Evolutionary conservation across 2,797 vertebrate species (phyloP).

Genomic region (Sebastes melanostomus): DNA sequence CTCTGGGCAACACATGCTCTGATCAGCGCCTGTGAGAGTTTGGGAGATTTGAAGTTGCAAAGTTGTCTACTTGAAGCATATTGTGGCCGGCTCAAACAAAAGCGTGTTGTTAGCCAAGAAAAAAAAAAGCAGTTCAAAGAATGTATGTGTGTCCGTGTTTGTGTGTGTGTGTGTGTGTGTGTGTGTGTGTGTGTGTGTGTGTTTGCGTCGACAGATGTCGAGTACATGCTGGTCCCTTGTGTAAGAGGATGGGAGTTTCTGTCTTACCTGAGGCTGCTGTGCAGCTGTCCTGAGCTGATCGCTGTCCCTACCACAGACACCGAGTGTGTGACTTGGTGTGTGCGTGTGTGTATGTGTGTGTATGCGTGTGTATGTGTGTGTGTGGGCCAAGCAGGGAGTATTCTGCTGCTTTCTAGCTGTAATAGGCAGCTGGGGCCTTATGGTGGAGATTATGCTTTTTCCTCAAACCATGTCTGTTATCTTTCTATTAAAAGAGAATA

Average conservation of each 20-base stretch:
- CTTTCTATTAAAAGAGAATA: background rate
- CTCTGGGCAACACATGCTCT: slow-evolving; percentile 69
- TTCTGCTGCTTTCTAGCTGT: slow-evolving; percentile 13
- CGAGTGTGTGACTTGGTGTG: background rate
- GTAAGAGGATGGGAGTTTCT: slow-evolving; percentile 69
- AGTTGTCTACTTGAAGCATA: slow-evolving; percentile 64
- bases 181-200: slow-evolving; percentile 8
- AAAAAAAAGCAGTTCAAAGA: slow-evolving; percentile 57
- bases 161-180: slow-evolving; percentile 33
- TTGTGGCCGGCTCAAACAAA: slow-evolving; percentile 64
- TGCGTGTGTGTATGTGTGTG: background rate
- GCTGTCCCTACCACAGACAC: slow-evolving; percentile 65
- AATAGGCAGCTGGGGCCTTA: background rate
- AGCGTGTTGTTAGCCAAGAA: slow-evolving; percentile 68
- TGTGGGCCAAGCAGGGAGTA: background rate
- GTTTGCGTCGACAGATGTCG: slow-evolving; percentile 70
- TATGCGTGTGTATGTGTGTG: background rate
- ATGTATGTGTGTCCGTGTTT: slow-evolving; percentile 5
- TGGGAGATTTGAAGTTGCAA: slow-evolving; percentile 66
- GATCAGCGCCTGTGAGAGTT: slow-evolving; percentile 63
- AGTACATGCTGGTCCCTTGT: slow-evolving; percentile 66
- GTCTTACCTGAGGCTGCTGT: slow-evolving; percentile 83
- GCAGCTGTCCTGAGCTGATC: slow-evolving; percentile 80
- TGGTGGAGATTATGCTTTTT: slow-evolving; percentile 11
- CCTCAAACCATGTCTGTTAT: background rate